Evolutionary conservation across 2,888 invertebrate species (phyloP), one percentile per base, ranked within the genome.

Genomic region (Rhodophaea formosa): DNA sequence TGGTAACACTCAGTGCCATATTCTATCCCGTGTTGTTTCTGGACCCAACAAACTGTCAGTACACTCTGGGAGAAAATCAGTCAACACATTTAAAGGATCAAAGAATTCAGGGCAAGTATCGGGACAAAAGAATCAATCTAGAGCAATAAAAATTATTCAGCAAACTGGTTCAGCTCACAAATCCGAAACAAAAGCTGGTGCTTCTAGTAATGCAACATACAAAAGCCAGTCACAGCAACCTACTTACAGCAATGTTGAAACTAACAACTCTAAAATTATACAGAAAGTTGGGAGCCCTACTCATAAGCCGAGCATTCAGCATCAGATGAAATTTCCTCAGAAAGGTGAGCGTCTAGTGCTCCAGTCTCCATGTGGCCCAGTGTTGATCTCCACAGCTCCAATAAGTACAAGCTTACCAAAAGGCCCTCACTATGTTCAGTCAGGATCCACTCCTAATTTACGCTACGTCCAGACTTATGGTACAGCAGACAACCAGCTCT

Each of bases 121-220:
- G 3, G 76, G 68, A 57, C 88, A 86, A 64, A 89, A 88, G 62
- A 88, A 80, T 72, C 88, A 89, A 62, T 87, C 90, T 0, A 90
- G 92, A 67, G 85, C 93, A 17, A 88, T 93, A 15, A 93, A 93
- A 75, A 93, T 93, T 61, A 91, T 93, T 63, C 93, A 92, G 67
- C 90, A 91, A 67, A 75, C 89, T 56, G 88, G 88, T 56, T 71
- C 84, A 58, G 71, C 77, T 58, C 81, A 82, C 65, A 91, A 91
- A 77, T 77, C 86, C 1, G 91, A 88, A 61, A 70, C 77, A 17
- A 90, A 91, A 68, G 67, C 83, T 61, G 90, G 90, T 90, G 83
- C 90, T 15, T 79, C 86, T 29, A 73, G 88, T 59, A 84, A 78
- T 66, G 82, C 86, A 35, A 82, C 88, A 56, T 89, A 88, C 67